Conservation (phyloP, 2,797 vertebrate species). For the Australoheros facetus region DNA sequence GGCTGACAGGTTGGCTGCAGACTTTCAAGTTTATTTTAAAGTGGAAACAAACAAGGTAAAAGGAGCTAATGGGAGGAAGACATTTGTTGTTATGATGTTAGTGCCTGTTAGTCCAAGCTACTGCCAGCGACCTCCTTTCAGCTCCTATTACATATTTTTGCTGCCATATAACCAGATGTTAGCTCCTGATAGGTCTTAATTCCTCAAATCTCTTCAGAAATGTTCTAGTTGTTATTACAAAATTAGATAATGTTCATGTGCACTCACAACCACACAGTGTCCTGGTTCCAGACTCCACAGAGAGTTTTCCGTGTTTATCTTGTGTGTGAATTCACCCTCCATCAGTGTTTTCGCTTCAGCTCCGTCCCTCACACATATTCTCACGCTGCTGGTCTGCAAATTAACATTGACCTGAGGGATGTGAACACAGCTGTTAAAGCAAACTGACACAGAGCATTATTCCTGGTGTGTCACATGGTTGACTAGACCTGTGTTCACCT, state of each 20-base stretch:
- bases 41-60: too few relatives aligned
- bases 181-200: background rate
- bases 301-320: slow-evolving; percentile 93
- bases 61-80: too few relatives aligned
- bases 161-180: background rate
- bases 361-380: slow-evolving; percentile 85
- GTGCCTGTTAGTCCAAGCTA: background rate
- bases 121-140: background rate
- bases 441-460: background rate
- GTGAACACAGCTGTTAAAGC: too few relatives aligned
- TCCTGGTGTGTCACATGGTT: background rate
- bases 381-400: slow-evolving; percentile 82
- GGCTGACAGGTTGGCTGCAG: too few relatives aligned
- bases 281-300: slow-evolving; percentile 97
- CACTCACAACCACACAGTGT: slow-evolving; percentile 88
- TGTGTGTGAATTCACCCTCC: slow-evolving; percentile 93
- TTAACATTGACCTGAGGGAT: slow-evolving; percentile 86
- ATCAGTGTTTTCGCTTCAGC: slow-evolving; percentile 81
- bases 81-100: too few relatives aligned
- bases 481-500: slow-evolving; percentile 80
- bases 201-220: background rate
- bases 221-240: background rate
- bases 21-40: too few relatives aligned
- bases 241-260: background rate
- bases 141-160: background rate